Percentiles rank a stretch among this genome's conserved stretches.
These are phyloP conservation scores for Triops cancriformis DNA, from an alignment of 1,140 invertebrate genomes.

Conservation along the genomic window DNA sequence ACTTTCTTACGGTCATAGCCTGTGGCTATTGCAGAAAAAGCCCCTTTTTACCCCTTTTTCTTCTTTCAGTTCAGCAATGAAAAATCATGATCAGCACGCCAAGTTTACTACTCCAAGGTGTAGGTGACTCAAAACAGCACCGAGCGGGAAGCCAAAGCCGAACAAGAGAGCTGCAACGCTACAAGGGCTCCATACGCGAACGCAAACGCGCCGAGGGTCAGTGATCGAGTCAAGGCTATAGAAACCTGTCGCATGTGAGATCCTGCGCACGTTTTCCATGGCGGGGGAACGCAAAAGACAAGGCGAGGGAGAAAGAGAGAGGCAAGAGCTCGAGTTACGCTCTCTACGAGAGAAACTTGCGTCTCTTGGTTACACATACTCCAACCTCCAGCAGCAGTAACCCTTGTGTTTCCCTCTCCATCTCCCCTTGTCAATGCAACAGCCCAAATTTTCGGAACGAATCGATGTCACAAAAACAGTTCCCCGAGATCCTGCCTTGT, in stretches of 20 bases:
- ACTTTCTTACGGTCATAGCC: background rate
- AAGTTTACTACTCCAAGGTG: no score
- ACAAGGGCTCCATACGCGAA: background rate
- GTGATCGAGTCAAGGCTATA: conserved; percentile 10
- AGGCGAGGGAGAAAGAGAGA: background rate
- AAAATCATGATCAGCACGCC: no score
- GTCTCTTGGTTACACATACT: background rate
- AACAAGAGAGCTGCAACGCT: background rate
- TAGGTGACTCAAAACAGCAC: no score
- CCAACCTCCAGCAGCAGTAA: background rate
- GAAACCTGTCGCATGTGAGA: conserved; percentile 10
- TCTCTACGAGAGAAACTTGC: background rate
- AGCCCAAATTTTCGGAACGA: no score
- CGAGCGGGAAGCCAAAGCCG: no score
- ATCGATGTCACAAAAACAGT: no score
- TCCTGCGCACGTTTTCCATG: background rate
- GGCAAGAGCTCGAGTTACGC: background rate
- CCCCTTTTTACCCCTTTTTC: no score
- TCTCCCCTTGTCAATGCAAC: background rate
- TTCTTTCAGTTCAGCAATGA: no score
- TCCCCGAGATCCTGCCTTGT: no score
- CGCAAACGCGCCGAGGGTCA: background rate
- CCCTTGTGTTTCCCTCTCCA: background rate
- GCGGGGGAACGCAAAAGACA: background rate
- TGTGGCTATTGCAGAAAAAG: no score